These are phyloP conservation scores for Trogon melanurus DNA, from an alignment of 2,113 vertebrate species.

Conservation along the genomic window DNA sequence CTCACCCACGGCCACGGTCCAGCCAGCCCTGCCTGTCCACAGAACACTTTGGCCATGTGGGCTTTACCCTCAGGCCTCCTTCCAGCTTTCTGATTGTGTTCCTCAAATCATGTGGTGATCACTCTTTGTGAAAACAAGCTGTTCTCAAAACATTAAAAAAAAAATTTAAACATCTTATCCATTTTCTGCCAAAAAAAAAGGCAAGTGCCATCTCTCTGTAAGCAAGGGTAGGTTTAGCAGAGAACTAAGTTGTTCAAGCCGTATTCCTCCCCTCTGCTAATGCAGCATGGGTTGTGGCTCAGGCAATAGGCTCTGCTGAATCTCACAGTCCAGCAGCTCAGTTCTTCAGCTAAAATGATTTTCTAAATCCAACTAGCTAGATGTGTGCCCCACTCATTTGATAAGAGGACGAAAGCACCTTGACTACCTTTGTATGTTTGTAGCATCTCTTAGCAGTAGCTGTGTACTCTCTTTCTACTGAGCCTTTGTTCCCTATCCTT, in stretches of 20 bases:
- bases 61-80: neutral
- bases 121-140: neutral
- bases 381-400: neutral
- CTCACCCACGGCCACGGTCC: rapidly evolving
- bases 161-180: neutral
- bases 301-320: neutral
- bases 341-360: neutral
- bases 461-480: neutral
- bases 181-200: neutral
- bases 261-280: neutral
- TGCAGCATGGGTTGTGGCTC: neutral
- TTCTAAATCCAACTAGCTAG: neutral
- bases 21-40: neutral
- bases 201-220: neutral
- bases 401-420: neutral
- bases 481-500: neutral
- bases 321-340: neutral
- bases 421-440: rapidly evolving
- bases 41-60: rapidly evolving
- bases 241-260: neutral
- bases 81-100: neutral
- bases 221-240: neutral
- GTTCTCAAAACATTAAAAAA: neutral
- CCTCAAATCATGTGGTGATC: neutral
- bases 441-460: neutral